Evolutionary conservation across 2,888 invertebrate genomes (phyloP), one percentile per base, ranked within the genome.

Genomic region (Dilophus febrilis): DNA sequence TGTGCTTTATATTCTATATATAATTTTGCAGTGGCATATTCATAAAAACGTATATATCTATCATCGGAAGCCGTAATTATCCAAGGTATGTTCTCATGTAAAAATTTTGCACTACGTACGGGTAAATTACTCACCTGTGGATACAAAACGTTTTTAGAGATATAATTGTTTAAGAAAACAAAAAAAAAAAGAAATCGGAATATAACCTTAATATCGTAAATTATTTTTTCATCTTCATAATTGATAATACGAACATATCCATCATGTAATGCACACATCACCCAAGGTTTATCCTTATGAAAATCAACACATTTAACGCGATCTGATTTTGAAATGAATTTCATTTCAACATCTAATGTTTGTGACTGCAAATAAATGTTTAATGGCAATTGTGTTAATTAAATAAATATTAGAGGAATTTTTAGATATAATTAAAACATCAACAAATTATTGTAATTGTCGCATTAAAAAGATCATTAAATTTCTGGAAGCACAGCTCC

Each of bases 191-290:
- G 4, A 22, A 33, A 32, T 16, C 7, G 19, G 35, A 5, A 36
- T 17, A 32, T 32, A 8, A 35, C 39, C 68, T 90, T 88, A 54
- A 90, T 87, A 50, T 85, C 80, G 58, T 82, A 82, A 11, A 87
- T 83, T 50, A 87, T 71, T 52, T 80, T 77, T 62, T 95, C 95
- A 45, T 84, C 87, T 59, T 98, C 97, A 66, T 90, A 84, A 61
- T 98, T 97, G 95, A 97, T 99, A 55, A 99, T 87, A 70, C 98
- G 95, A 51, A 97, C 92, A 66, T 97, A 90, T 50, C 98, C 98
- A 66, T 92, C 95, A 71, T 99, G 99, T 26, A 99, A 70, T 29
- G 94, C 90, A 52, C 92, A 95, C 39, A 98, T 71, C 76, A 98
- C 87, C 98, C 98, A 99, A 48, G 95, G 94, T 60, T 99, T 98